Evolutionary conservation across 2,888 invertebrate species (phyloP), one percentile per base, ranked within the genome.

Genomic region (Catocala nupta): DNA sequence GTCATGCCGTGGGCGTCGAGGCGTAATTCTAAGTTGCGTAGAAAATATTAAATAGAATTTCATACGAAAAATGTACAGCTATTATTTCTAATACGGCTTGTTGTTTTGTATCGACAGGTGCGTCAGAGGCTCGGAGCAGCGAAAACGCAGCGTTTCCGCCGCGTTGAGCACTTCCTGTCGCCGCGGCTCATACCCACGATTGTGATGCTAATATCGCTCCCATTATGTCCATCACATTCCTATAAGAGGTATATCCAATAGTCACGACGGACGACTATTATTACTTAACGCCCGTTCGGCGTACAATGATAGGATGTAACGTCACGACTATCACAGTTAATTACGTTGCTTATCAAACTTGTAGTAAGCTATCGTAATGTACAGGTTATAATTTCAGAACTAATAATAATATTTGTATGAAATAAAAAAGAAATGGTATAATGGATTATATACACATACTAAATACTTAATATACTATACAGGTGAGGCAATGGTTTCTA

Each of bases 191-290:
- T 54, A 63, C 55, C 73, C 52, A 70, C 75, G 55, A 84, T 84
- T 83, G 82, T 89, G 79, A 86, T 88, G 87, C 80, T 86, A 89
- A 88, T 88, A 76, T 73, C 77, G 82, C 79, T 81, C 84, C 83
- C 81, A 81, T 87, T 90, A 83, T 80, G 84, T 82, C 84, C 75
- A 75, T 82, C 80, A 77, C 69, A 78, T 66, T 64, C 63, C 68
- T 63, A 68, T 65, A 73, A 54, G 54, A 68, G 68, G 59, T 59
- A 66, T 65, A 75, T 67, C 63, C 59, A 73, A 73, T 73, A 59
- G 64, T 62, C 59, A 39, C 58, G 72, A 72, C 65, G 61, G 68
- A 57, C 39, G 12, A 55, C 73, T 66, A 76, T 81, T 77, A 78
- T 73, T 73, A 72, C 59, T 64, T 73, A 72, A 73, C 63, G 59